A percentile compares a stretch with the other conserved stretches of the same genome.
Evolutionary conservation across 2,113 vertebrate species (phyloP).

Genomic region (Empidonax alnorum): DNA sequence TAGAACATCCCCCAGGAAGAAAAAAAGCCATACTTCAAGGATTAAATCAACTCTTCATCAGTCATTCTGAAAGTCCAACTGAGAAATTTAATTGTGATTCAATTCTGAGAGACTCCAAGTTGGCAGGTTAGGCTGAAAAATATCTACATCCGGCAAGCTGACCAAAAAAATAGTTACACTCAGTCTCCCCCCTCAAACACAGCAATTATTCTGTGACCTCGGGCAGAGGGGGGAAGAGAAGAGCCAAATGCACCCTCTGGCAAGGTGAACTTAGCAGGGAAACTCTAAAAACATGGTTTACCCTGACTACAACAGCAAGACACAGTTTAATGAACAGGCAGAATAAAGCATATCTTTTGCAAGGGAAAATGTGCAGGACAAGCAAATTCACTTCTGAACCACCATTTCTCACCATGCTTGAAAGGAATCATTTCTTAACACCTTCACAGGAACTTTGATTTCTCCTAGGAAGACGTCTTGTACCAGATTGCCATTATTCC

Average conservation of each 20-base stretch:
- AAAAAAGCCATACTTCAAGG: background rate
- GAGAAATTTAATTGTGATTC: background rate
- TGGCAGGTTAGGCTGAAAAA: background rate
- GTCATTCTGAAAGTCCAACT: background rate
- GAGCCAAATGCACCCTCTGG: background rate
- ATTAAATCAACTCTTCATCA: background rate
- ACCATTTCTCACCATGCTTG: conserved; percentile 89
- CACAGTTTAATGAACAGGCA: background rate
- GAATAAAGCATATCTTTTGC: background rate
- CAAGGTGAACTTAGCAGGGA: background rate
- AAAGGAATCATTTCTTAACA: conserved; percentile 85
- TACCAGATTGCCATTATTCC: conserved; percentile 96
- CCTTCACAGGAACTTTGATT: conserved; percentile 92
- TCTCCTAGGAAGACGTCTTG: conserved; percentile 96
- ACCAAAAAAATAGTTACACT: background rate
- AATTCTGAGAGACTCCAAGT: background rate
- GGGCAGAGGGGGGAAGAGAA: background rate
- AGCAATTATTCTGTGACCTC: background rate
- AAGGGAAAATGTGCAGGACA: background rate
- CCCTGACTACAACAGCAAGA: background rate
- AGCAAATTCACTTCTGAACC: background rate
- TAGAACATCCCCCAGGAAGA: background rate
- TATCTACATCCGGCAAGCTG: background rate
- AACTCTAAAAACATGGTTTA: background rate
- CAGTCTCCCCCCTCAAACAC: background rate